These are phyloP conservation scores for Heterotilapia buettikoferi DNA, from an alignment of 2,113 vertebrate genomes.

Conservation along the genomic window DNA sequence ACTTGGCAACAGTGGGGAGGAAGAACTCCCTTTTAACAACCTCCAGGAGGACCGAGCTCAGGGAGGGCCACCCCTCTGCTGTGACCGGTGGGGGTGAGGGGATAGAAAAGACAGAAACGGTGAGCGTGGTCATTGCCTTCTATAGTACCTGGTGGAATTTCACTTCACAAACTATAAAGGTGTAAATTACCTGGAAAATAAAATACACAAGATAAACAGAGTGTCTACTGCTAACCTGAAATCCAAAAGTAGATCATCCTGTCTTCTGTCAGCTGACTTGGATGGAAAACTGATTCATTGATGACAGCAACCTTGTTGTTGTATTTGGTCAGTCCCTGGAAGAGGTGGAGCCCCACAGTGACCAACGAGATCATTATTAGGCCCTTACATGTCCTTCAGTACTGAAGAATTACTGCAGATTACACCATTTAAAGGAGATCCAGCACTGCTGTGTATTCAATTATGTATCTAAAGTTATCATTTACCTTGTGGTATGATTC, in stretches of 20 bases:
- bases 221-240: conserved; percentile 41
- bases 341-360: neutral
- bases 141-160: neutral
- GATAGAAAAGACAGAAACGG: neutral
- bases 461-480: neutral
- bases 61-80: neutral
- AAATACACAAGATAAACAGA: neutral
- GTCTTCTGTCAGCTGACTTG: conserved; percentile 67
- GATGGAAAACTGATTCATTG: conserved; percentile 68
- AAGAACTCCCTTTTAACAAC: neutral
- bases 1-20: neutral
- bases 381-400: accelerated
- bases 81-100: neutral
- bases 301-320: conserved; percentile 55
- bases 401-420: neutral
- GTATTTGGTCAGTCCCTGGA: conserved; percentile 75
- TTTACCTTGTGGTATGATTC: conserved; percentile 86
- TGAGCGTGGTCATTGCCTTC: neutral
- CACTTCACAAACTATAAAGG: neutral
- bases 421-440: neutral
- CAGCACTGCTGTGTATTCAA: neutral
- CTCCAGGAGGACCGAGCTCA: accelerated
- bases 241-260: conserved; percentile 87
- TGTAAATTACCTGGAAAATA: neutral
- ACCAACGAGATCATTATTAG: neutral